Base-by-base conservation (phyloP, 2,888 invertebrate species). In the Eupeodes luniger region DNA sequence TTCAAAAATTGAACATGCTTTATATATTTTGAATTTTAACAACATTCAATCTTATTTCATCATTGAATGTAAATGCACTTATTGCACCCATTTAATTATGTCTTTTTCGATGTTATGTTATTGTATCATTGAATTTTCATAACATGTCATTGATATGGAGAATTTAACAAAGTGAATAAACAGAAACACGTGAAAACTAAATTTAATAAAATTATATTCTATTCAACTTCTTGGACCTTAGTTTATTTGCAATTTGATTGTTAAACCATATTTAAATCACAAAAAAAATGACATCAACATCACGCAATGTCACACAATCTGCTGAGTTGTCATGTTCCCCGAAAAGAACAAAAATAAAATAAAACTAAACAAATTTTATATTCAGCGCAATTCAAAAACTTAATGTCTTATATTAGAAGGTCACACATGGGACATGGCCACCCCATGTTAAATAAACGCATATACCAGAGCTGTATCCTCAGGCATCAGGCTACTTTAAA, bases 391-490 rank as follows among this genome's bases (percentile, higher is more conserved):
- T 70, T 82, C 9, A 16, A 81, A 76, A 76, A 40, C 10, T 57
- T 62, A 70, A 64, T 61, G 34, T 69, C 69, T 70, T 82, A 62
- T 76, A 64, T 40, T 77, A 76, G 62, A 82, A 82, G 82, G 82
- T 82, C 77, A 82, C 77, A 77, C 64, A 82, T 77, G 77, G 77
- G 49, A 77, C 64, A 82, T 70, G 77, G 64, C 69, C 69, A 82
- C 81, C 81, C 69, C 67, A 76, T 81, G 76, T 81, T 76, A 76
- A 81, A 61, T 76, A 69, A 36, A 82, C 69, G 77, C 81, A 77
- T 70, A 34, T 27, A 51, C 16, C 6, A 51, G 5, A 77, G n/a
- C 53, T 70, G 57, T 82, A 77, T 82, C 77, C 82, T 82, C 55
- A 82, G 82, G 77, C 82, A 44, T 82, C 47, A 82, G 82, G 77